Evolutionary conservation across 2,113 vertebrate species (phyloP).

Genomic region (Pachyramphus minor): DNA sequence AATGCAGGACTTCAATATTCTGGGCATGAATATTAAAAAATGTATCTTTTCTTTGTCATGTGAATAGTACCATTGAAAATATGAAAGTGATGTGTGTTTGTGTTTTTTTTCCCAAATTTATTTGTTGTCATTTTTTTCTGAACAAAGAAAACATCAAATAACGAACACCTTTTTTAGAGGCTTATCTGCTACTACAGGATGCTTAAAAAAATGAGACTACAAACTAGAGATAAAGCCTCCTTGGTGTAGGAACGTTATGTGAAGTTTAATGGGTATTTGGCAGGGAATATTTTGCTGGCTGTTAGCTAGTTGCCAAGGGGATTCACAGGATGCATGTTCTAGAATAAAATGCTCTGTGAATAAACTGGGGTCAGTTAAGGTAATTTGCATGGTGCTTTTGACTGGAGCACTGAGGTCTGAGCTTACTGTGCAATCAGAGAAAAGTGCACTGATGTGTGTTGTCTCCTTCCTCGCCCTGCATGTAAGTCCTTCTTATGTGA

Average conservation of each 20-base stretch:
- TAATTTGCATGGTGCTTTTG: slow-evolving; percentile 13
- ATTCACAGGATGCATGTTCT: slow-evolving; percentile 41
- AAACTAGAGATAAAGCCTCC: slow-evolving; percentile 45
- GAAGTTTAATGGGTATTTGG: slow-evolving; percentile 63
- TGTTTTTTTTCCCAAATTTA: not conserved
- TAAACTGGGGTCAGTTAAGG: slow-evolving; percentile 31
- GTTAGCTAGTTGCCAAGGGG: slow-evolving; percentile 45
- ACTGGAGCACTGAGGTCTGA: not conserved
- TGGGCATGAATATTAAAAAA: slow-evolving; percentile 24
- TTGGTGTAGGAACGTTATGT: slow-evolving; percentile 23
- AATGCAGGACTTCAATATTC: slow-evolving; percentile 1
- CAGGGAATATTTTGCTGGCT: slow-evolving; percentile 34
- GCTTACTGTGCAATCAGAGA: not conserved
- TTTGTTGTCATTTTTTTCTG: slow-evolving; percentile 40
- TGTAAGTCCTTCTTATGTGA: not conserved
- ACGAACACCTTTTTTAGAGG: slow-evolving; percentile 10
- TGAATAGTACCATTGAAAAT: slow-evolving; percentile 13
- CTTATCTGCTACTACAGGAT: slow-evolving; percentile 57
- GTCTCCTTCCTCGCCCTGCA: not conserved
- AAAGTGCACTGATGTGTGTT: not conserved
- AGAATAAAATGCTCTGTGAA: slow-evolving; percentile 30
- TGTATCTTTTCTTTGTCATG: not conserved
- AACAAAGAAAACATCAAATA: slow-evolving; percentile 50
- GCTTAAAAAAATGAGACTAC: slow-evolving; percentile 31
- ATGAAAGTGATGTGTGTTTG: not conserved